Conservation (phyloP, 2,888 invertebrate species). For the Noctua fimbriata region DNA sequence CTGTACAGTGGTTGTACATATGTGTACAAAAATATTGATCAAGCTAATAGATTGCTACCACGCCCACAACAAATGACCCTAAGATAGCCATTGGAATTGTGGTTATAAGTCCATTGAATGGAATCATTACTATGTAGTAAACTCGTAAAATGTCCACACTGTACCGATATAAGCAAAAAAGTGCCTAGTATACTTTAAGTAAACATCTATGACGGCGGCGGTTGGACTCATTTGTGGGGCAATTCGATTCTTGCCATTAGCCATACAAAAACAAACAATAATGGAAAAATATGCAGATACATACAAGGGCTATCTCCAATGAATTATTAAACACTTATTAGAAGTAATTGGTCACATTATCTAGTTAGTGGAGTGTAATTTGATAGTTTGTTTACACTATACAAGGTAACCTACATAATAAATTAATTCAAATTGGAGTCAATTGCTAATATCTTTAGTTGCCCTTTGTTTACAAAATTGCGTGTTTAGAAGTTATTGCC, state of each 20-base stretch:
- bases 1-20: neutral
- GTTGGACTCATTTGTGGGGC: neutral
- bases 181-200: neutral
- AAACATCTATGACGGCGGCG: neutral
- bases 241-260: neutral
- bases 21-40: neutral
- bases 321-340: slow-evolving; percentile 48
- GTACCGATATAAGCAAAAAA: neutral
- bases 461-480: slow-evolving; percentile 24
- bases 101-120: slow-evolving; percentile 1
- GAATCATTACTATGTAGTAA: slow-evolving; percentile 1
- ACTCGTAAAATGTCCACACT: neutral
- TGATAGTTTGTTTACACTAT: slow-evolving; percentile 52
- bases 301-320: slow-evolving; percentile 32
- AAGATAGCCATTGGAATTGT: neutral
- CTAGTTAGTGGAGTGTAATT: slow-evolving; percentile 39
- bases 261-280: slow-evolving; percentile 18
- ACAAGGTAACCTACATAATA: slow-evolving; percentile 47
- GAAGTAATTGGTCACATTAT: slow-evolving; percentile 48
- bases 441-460: slow-evolving; percentile 37
- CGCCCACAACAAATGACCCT: neutral
- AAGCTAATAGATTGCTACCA: slow-evolving; percentile 8
- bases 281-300: slow-evolving; percentile 22
- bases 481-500: neutral
- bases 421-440: slow-evolving; percentile 44